These are phyloP conservation scores for Chaetodon trifasciatus DNA, from an alignment of 2,797 vertebrate genomes.

Conservation along the genomic window DNA sequence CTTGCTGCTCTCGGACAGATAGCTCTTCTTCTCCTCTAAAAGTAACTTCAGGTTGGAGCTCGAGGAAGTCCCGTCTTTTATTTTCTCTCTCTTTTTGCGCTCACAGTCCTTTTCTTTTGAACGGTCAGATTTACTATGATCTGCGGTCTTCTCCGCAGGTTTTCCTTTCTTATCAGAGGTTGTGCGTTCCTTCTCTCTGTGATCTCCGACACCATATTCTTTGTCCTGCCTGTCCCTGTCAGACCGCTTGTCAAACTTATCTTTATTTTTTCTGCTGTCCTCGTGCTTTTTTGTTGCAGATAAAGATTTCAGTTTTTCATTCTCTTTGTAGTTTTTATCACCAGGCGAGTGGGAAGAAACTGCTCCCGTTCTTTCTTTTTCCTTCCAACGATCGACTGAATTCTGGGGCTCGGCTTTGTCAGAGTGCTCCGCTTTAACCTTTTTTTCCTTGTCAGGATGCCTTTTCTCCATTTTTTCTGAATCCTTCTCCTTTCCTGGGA, in stretches of 20 bases:
- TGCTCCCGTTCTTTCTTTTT: slow-evolving; percentile 83
- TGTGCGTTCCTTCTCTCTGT: slow-evolving; percentile 90
- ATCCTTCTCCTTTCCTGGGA: slow-evolving; percentile 91
- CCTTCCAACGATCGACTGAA: slow-evolving; percentile 89
- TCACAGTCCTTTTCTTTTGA: slow-evolving; percentile 89
- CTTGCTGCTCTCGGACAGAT: slow-evolving; percentile 87
- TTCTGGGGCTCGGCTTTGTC: slow-evolving; percentile 91
- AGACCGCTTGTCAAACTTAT: slow-evolving; percentile 91
- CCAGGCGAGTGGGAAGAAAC: slow-evolving; percentile 82
- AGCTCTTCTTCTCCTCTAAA: slow-evolving; percentile 91
- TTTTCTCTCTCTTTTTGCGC: slow-evolving; percentile 93
- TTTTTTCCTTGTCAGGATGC: slow-evolving; percentile 94
- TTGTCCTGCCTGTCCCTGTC: slow-evolving; percentile 92
- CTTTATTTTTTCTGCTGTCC: slow-evolving; percentile 93
- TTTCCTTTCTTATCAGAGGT: slow-evolving; percentile 91
- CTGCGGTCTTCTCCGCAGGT: slow-evolving; percentile 88
- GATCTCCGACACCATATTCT: slow-evolving; percentile 88
- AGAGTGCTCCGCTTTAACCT: slow-evolving; percentile 90
- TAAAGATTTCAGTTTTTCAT: slow-evolving; percentile 90
- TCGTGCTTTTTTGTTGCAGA: slow-evolving; percentile 89
- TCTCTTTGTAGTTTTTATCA: slow-evolving; percentile 94
- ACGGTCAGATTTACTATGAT: slow-evolving; percentile 91
- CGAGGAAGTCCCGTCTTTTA: slow-evolving; percentile 87
- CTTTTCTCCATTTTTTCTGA: slow-evolving; percentile 92
- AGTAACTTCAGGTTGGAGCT: slow-evolving; percentile 87